Conservation (phyloP, 1,140 invertebrate species). For the Listronotus bonariensis region DNA sequence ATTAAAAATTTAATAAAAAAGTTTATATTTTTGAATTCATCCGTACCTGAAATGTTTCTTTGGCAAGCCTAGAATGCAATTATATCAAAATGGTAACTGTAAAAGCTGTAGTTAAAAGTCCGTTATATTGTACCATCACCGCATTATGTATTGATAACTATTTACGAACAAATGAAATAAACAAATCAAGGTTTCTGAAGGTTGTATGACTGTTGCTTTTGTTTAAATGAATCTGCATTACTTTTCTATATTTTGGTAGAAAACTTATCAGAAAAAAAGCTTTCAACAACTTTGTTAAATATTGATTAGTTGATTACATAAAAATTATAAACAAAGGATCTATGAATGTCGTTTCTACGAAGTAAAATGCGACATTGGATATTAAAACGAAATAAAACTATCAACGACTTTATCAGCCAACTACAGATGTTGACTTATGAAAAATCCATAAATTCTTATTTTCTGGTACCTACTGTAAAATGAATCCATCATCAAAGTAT, state of each 20-base stretch:
- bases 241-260: neutral
- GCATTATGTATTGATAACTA: neutral
- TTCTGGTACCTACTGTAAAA: constrained; percentile 29
- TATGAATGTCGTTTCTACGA: constrained; percentile 38
- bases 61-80: too few species aligned
- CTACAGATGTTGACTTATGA: constrained; percentile 29
- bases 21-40: too few species aligned
- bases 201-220: neutral
- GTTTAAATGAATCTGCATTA: constrained; percentile 6
- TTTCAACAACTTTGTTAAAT: too few species aligned
- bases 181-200: constrained; percentile 2
- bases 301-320: constrained; percentile 16
- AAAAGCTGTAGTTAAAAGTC: too few species aligned
- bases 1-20: too few species aligned
- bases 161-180: constrained; percentile 1
- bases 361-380: constrained; percentile 42
- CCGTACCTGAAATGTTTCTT: too few species aligned
- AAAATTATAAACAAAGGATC: constrained; percentile 38
- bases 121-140: too few species aligned
- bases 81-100: too few species aligned
- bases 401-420: constrained; percentile 36
- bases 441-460: constrained; percentile 18
- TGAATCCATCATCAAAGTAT: constrained; percentile 20
- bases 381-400: constrained; percentile 48
- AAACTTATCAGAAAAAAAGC: too few species aligned